These are phyloP conservation scores for Phthorimaea operculella DNA, from an alignment of 1,140 invertebrate species.

Conservation along the genomic window DNA sequence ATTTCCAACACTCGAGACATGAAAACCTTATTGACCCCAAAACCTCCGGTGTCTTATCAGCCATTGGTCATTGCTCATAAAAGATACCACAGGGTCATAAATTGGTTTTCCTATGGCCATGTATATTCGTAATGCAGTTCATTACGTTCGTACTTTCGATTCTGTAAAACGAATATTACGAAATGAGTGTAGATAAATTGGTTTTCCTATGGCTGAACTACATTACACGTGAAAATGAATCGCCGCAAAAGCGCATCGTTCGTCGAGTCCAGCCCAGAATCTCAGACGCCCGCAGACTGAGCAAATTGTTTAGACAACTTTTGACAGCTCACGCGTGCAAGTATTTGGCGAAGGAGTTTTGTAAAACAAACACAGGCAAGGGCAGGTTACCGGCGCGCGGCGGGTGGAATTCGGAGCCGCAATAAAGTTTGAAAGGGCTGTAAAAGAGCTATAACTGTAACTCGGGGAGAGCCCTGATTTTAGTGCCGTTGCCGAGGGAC, in stretches of 20 bases:
- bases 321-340: background rate
- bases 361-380: conserved; percentile 39
- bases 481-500: conserved; percentile 52
- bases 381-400: conserved; percentile 8
- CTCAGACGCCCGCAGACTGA: background rate
- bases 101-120: background rate
- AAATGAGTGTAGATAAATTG: too few relatives aligned
- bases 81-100: background rate
- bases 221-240: background rate
- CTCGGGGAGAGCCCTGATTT: conserved; percentile 52
- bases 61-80: too few relatives aligned
- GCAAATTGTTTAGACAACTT: background rate
- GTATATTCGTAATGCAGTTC: too few relatives aligned
- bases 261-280: background rate
- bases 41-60: too few relatives aligned
- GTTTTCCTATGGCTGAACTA: background rate
- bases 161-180: too few relatives aligned
- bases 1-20: too few relatives aligned
- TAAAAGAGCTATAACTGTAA: conserved; percentile 66
- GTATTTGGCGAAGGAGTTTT: conserved; percentile 23
- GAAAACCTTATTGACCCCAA: too few relatives aligned
- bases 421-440: conserved; percentile 66
- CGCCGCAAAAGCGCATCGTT: background rate
- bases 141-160: too few relatives aligned
- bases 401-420: conserved; percentile 54